Conservation (phyloP, 2,797 vertebrate genomes). For the Peromyscus aztecus region DNA sequence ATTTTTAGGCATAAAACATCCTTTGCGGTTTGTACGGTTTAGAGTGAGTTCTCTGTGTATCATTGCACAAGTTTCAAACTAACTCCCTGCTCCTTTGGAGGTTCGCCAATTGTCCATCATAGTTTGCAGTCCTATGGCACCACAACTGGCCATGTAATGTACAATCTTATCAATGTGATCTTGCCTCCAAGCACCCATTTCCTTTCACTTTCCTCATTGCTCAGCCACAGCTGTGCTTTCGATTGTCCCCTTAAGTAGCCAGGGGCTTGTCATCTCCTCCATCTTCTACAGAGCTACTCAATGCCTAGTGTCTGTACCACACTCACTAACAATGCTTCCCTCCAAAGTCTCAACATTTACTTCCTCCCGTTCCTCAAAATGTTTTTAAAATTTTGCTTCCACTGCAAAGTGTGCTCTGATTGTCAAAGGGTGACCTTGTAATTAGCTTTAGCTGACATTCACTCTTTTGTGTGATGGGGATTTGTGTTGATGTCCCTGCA, state of each 20-base stretch:
- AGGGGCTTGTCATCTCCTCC: too few species aligned
- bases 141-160: too few species aligned
- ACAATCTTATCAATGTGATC: neutral
- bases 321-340: neutral
- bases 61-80: neutral
- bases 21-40: neutral
- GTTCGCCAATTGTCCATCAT: rapidly evolving
- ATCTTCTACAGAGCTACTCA: neutral
- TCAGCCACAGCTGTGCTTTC: neutral
- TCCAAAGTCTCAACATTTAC: too few species aligned
- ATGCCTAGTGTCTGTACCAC: too few species aligned
- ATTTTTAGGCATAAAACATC: neutral
- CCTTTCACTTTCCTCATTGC: neutral
- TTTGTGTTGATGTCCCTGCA: neutral
- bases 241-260: neutral
- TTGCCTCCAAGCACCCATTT: neutral
- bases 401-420: neutral
- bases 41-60: neutral
- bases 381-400: neutral
- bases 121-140: too few species aligned
- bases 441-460: neutral
- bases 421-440: neutral
- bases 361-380: neutral
- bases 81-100: neutral
- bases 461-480: neutral